These are phyloP conservation scores for Diadophis punctatus DNA, from an alignment of 2,113 vertebrate species.

Conservation along the genomic window DNA sequence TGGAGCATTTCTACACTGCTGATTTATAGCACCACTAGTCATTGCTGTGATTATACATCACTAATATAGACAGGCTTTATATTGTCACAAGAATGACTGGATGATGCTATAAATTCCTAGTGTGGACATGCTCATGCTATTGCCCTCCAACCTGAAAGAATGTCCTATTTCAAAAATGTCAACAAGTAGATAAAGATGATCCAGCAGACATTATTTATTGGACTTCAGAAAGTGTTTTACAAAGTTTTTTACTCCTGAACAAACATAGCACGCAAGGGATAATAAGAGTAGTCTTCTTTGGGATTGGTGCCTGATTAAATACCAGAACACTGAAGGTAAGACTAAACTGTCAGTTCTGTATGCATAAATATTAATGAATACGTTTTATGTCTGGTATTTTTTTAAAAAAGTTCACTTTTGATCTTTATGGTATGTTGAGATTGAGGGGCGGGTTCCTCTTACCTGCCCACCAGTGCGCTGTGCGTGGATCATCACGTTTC, in stretches of 20 bases:
- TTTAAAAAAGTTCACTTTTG: not conserved
- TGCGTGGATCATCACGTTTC: too few relatives aligned
- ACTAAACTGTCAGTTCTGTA: not conserved
- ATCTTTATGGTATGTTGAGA: not conserved
- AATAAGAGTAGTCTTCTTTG: not conserved
- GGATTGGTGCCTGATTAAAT: not conserved
- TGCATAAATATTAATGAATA: not conserved
- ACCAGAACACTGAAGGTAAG: not conserved
- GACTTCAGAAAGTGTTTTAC: not conserved
- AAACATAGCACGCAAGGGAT: not conserved
- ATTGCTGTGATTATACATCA: not conserved
- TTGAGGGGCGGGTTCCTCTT: too few relatives aligned
- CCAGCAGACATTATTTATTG: not conserved
- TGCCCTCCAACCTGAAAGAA: not conserved
- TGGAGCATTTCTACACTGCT: not conserved
- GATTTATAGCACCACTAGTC: not conserved
- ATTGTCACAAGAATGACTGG: not conserved
- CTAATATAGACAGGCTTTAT: not conserved
- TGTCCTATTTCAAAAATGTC: not conserved
- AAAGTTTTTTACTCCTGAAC: not conserved
- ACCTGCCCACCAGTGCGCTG: too few relatives aligned
- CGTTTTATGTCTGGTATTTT: not conserved
- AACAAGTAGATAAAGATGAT: not conserved
- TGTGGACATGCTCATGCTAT: not conserved
- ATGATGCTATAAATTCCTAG: not conserved